Conservation (phyloP, 1,140 invertebrate species). For the Proales similis region DNA sequence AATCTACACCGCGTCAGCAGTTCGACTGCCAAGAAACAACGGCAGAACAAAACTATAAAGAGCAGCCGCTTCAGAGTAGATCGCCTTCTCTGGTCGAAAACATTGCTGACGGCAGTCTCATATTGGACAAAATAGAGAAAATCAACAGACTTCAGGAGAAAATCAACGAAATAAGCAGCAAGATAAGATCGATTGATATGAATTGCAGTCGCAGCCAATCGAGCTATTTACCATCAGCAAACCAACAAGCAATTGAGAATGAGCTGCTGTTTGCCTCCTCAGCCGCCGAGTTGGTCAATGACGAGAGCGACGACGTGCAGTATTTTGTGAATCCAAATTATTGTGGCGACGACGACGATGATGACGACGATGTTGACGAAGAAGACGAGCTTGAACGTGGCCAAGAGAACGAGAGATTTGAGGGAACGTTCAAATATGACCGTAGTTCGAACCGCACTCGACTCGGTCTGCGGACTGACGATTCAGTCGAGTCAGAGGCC, state of each 20-base stretch:
- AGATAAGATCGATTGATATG: conserved; percentile 34
- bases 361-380: conserved; percentile 4
- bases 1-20: conserved; percentile 16
- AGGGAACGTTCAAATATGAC: no score
- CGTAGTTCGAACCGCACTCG: no score
- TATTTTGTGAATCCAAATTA: neutral
- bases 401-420: no score
- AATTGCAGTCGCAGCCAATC: neutral
- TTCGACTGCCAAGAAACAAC: conserved; percentile 6
- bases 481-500: no score
- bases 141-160: conserved; percentile 26
- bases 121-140: conserved; percentile 33
- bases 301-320: neutral
- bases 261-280: neutral
- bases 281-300: neutral
- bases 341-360: neutral
- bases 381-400: no score
- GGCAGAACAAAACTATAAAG: conserved; percentile 8
- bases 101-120: neutral
- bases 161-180: conserved; percentile 25
- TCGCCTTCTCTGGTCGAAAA: no score
- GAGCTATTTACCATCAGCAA: neutral
- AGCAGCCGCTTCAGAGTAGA: conserved; percentile 22
- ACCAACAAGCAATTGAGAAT: neutral
- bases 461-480: no score